Evolutionary conservation across 2,888 invertebrate genomes (phyloP).

Genomic region (Parnassius apollo): DNA sequence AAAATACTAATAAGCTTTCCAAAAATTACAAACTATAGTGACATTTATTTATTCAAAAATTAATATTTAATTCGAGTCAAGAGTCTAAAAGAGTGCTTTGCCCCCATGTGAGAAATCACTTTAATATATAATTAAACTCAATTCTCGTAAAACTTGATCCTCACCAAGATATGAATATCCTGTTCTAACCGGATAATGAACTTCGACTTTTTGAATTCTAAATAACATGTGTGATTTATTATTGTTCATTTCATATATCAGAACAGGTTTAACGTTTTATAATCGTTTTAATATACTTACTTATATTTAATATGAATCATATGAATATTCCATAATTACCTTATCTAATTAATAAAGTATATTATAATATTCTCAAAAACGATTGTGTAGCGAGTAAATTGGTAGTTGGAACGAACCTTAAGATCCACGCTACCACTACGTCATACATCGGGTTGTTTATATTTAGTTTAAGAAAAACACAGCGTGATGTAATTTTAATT

Average conservation of each 20-base stretch:
- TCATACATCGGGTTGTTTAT: too few relatives aligned
- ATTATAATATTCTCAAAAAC: too few relatives aligned
- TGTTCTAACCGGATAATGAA: slow-evolving; percentile 22
- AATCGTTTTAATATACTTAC: too few relatives aligned
- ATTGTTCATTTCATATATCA: not conserved
- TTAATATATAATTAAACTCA: slow-evolving; percentile 8
- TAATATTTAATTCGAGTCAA: slow-evolving; percentile 10
- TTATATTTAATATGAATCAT: too few relatives aligned
- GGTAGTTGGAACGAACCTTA: too few relatives aligned
- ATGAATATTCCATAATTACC: too few relatives aligned
- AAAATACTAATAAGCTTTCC: not conserved
- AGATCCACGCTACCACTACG: too few relatives aligned
- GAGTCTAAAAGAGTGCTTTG: slow-evolving; percentile 10
- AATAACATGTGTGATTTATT: slow-evolving; percentile 4
- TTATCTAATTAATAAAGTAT: too few relatives aligned
- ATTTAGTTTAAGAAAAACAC: too few relatives aligned
- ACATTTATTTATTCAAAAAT: slow-evolving; percentile 15
- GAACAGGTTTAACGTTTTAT: slow-evolving; percentile 7
- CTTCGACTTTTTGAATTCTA: slow-evolving; percentile 23
- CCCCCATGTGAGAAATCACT: slow-evolving; percentile 4
- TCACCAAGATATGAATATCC: slow-evolving; percentile 20
- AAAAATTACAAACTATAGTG: slow-evolving; percentile 2
- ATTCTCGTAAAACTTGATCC: slow-evolving; percentile 14
- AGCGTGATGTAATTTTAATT: too few relatives aligned
- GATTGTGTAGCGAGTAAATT: too few relatives aligned